These are phyloP conservation scores for Hydrocynus forskahlii DNA, from an alignment of 2,797 vertebrate species.

Conservation along the genomic window DNA sequence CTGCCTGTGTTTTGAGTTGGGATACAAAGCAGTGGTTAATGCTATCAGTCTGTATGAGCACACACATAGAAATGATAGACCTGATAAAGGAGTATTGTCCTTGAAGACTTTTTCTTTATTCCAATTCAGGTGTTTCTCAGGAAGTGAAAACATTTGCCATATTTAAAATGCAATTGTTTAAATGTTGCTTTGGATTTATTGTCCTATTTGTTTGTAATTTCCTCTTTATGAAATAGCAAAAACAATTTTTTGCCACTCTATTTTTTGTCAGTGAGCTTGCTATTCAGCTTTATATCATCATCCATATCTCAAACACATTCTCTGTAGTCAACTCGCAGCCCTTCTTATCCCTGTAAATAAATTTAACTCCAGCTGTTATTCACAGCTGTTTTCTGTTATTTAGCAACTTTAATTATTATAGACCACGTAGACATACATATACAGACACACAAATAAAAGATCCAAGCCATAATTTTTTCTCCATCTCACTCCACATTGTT, in stretches of 20 bases:
- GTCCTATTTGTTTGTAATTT: background rate
- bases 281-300: slow-evolving; percentile 11
- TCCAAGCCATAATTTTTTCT: slow-evolving; percentile 11
- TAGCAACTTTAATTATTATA: slow-evolving; percentile 42
- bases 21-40: slow-evolving; percentile 67
- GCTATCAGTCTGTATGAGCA: slow-evolving; percentile 70
- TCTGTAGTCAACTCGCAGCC: slow-evolving; percentile 7
- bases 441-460: slow-evolving; percentile 37
- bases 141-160: slow-evolving; percentile 58
- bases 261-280: background rate
- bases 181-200: slow-evolving; percentile 20
- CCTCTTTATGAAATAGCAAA: background rate
- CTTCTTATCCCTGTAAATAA: slow-evolving; percentile 34
- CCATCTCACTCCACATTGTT: background rate
- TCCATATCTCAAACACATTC: slow-evolving; percentile 16
- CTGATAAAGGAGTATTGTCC: slow-evolving; percentile 64
- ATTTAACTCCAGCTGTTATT: slow-evolving; percentile 46
- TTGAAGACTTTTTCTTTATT: slow-evolving; percentile 50
- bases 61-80: slow-evolving; percentile 63
- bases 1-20: slow-evolving; percentile 19
- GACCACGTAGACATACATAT: slow-evolving; percentile 37
- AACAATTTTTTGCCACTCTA: background rate
- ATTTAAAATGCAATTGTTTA: slow-evolving; percentile 44
- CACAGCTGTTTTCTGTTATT: slow-evolving; percentile 39
- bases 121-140: slow-evolving; percentile 63